phyloP scores from a whole-genome alignment of 37 sponge, comb jelly and placozoan species.

The Petrosia ficiformis region DNA sequence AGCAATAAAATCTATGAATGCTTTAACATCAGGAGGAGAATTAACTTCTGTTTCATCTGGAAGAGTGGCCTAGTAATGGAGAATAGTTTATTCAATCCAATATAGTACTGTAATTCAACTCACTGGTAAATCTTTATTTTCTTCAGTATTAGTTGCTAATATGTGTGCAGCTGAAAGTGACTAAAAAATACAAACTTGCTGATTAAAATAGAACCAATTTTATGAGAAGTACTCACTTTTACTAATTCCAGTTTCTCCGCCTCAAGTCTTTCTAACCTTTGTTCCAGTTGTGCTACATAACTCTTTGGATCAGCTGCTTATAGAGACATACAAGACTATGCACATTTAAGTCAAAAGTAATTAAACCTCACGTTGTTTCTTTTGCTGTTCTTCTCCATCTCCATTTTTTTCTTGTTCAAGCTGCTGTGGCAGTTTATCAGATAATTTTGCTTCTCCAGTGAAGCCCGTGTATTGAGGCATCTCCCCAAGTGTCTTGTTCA shows the following conservation, averaged over 20 bases:
- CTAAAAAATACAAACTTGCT: slow-evolving; percentile 13
- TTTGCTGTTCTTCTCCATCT: slow-evolving; percentile 1
- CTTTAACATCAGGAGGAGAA: slow-evolving; percentile 6
- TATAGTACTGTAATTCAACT: background rate
- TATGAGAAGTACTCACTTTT: slow-evolving; percentile 16
- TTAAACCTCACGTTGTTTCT: background rate
- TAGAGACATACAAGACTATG: background rate
- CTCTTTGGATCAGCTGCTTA: background rate
- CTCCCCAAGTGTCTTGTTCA: background rate
- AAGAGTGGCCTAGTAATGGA: background rate
- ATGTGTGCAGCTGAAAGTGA: slow-evolving; percentile 61
- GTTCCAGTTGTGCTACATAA: slow-evolving; percentile 22
- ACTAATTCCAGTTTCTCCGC: slow-evolving; percentile 52
- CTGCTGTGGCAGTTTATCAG: background rate
- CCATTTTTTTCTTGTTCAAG: background rate
- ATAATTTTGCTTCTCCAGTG: background rate
- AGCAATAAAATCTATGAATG: background rate
- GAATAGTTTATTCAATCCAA: background rate
- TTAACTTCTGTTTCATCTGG: background rate
- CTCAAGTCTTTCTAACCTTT: slow-evolving; percentile 40
- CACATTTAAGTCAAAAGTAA: no score
- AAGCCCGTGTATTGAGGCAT: background rate
- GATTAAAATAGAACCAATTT: background rate
- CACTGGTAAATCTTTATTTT: background rate
- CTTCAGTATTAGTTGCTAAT: slow-evolving; percentile 4